Evolutionary conservation across 2,113 vertebrate species (phyloP).

Genomic region (Charina bottae): DNA sequence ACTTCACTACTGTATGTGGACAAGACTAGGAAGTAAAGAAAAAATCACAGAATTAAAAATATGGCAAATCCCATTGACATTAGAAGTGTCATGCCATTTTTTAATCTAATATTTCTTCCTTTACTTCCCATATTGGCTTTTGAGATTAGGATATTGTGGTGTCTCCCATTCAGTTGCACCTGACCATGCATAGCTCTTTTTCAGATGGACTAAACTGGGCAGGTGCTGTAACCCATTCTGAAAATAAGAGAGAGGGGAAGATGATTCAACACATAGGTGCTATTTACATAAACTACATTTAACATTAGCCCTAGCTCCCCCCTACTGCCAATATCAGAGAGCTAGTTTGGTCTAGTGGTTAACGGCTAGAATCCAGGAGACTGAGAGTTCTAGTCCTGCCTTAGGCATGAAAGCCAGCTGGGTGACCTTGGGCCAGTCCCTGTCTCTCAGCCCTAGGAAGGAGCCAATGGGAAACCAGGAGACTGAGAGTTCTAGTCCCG

Average conservation of each 20-base stretch:
- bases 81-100: not conserved
- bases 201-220: not conserved
- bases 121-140: not conserved
- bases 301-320: not conserved
- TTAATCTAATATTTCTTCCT: not conserved
- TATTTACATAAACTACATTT: not conserved
- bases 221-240: not conserved
- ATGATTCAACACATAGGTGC: not conserved
- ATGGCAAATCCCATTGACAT: not conserved
- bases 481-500: too few relatives aligned
- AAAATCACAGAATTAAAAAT: not conserved
- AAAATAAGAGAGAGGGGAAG: not conserved
- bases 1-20: not conserved
- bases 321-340: not conserved
- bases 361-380: too few relatives aligned
- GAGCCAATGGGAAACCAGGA: too few relatives aligned
- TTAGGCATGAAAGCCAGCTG: too few relatives aligned
- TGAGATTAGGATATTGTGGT: not conserved
- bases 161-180: not conserved
- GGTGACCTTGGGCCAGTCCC: too few relatives aligned
- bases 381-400: too few relatives aligned
- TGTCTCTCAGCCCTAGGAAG: too few relatives aligned
- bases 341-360: too few relatives aligned
- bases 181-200: not conserved
- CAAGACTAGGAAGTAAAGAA: not conserved